phyloP scores from a whole-genome alignment of 2,797 vertebrate genomes.

The Cossypha polioptera region DNA sequence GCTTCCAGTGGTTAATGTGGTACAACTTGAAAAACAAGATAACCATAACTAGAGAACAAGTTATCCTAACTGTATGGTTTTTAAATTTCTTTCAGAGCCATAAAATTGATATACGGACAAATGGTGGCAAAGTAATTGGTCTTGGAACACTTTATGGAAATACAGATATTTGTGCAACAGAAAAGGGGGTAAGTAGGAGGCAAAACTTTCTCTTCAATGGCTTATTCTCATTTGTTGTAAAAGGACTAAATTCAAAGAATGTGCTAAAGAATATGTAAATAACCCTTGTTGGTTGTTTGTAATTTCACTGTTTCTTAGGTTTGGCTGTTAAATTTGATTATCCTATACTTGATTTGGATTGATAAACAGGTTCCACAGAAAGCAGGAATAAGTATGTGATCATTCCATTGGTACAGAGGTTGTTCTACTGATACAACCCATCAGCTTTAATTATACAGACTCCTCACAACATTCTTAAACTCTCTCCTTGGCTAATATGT shows the following conservation, averaged over 20 bases:
- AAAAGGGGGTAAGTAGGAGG: slow-evolving; percentile 83
- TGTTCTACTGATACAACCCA: neutral
- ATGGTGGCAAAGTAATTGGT: slow-evolving; percentile 86
- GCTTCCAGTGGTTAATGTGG: neutral
- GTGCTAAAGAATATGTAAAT: neutral
- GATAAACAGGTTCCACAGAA: neutral
- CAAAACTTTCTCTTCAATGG: neutral
- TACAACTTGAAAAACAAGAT: neutral
- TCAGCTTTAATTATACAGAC: neutral
- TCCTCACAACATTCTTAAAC: neutral
- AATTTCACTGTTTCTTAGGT: neutral
- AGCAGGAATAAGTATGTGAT: neutral
- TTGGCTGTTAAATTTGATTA: neutral
- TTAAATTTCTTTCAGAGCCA: slow-evolving; percentile 80
- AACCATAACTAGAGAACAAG: neutral
- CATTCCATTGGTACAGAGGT: neutral
- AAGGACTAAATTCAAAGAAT: neutral
- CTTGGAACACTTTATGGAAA: slow-evolving; percentile 89
- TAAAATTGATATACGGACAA: slow-evolving; percentile 81
- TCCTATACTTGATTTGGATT: neutral
- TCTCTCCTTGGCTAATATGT: neutral
- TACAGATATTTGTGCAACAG: slow-evolving; percentile 82
- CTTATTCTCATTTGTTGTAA: neutral
- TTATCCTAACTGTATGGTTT: neutral
- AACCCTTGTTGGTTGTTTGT: neutral